Evolutionary conservation across 2,797 vertebrate species (phyloP), one percentile per base, ranked within the genome.

Genomic region (Rhodeus uyekii): DNA sequence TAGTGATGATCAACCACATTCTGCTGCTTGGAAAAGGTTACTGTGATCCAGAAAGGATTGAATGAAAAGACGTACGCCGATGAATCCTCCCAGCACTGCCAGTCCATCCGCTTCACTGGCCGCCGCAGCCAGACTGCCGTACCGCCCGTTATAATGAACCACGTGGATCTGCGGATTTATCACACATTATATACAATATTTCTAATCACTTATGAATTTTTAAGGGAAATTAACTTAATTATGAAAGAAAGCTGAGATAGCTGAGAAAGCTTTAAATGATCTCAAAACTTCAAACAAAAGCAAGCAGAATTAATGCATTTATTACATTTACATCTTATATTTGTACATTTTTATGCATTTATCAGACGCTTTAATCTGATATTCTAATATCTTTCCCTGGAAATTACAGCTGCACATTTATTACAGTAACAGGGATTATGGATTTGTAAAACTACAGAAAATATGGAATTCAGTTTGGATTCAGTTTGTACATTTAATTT

Each of bases 121-220:
- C 24, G 96, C 96, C 27, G 93, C 91, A 0, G 58, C 8, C 1
- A 95, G 3, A 81, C 39, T 88, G 2, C 84, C 27, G 29, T 95
- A 96, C 44, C 90, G 93, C 4, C 93, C 92, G 87, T 94, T 95
- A 89, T 95, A 94, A 84, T 96, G 95, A 84, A 97, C 96, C 74
- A 97, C 90, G 0, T 97, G 96, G 81, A 96, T 92, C 96, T 97
- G 88, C 13, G 89, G 78, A 78, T 46, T 19, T 61, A 13, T 16
- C 29, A 36, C 42, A 64, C 39, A 36, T 64, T 24, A 48, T 9
- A 34, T n/a, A 6, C 58, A 34, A 36, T 64, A 22, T 34, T 61
- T 32, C 2, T 34, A 46, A 63, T 32, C 27, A 46, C 27, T 63
- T 22, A 9, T 55, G 29, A 39, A n/a, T 38, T 24, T 14, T 27